Base-by-base conservation (phyloP, 2,113 vertebrate genomes). In the Salvelinus namaycush region DNA sequence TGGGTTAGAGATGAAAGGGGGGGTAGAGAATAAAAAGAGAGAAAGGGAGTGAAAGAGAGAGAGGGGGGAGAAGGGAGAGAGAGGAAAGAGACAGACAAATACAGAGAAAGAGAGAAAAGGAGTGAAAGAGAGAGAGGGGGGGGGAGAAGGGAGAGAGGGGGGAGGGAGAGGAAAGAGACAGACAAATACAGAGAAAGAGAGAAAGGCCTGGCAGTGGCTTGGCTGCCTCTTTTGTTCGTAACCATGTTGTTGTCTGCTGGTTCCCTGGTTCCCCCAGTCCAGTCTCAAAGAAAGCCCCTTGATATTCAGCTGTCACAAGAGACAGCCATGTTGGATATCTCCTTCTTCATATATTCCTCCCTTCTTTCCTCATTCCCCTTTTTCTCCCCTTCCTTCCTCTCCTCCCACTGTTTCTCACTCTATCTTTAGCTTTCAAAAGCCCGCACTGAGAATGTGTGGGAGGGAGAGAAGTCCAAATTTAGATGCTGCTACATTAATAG, bases 381-480 rank as follows among this genome's bases (percentile, higher is more conserved):
- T 67, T 68, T 3, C 65, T 79, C 71, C 76, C 75, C 73, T 68
- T 75, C 66, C 79, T 71, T 74, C 73, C 71, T 68, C 76, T 27
- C 65, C 57, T 64, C n/a, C 11, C 49, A n/a, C 67, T 34, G 31
- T 70, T 11, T 82, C 48, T 66, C 69, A 29, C 64, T 27, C 64
- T 34, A 34, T 34, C 34, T 34, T 34, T 34, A 34, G 13, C 59
- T 76, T 80, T 70, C 77, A 87, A 85, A 81, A 75, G 78, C 75
- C 81, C 44, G 18, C 76, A 70, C 69, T 85, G 79, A 83, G 73
- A 89, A 85, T 75, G 81, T 54, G 85, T 89, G 81, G 84, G 85
- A 79, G 77, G 76, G 69, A 79, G 71, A 44, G 34, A 54, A 26
- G 74, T 79, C 84, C 87, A 90, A 89, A 89, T 83, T 77, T 87